A percentile compares a stretch with the other conserved stretches of the same genome.
These are phyloP conservation scores for Enteromius trimaculatus DNA, from an alignment of 2,797 vertebrate genomes.

Conservation along the genomic window DNA sequence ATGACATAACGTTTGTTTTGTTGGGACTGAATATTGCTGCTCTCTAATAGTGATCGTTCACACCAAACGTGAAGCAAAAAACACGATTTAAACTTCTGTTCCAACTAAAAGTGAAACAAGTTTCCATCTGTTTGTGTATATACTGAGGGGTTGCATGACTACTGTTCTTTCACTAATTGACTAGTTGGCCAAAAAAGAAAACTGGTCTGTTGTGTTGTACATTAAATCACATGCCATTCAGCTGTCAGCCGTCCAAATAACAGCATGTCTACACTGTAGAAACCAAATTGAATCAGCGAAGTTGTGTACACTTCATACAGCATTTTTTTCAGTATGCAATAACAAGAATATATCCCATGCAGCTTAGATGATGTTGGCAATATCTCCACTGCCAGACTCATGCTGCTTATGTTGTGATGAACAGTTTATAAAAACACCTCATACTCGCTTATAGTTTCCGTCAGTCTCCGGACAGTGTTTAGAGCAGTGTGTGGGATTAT, in stretches of 20 bases:
- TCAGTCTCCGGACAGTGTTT: neutral
- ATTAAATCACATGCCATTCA: neutral
- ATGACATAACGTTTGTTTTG: slow-evolving; percentile 59
- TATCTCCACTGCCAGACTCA: neutral
- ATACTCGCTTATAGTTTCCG: neutral
- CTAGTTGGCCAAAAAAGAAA: neutral
- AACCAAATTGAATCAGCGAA: slow-evolving; percentile 9
- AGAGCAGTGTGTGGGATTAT: neutral
- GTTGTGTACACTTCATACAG: neutral
- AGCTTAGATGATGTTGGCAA: neutral
- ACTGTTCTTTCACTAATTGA: neutral
- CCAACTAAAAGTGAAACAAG: neutral
- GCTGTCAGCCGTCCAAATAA: neutral
- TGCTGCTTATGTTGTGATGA: slow-evolving; percentile 20
- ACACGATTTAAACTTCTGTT: neutral
- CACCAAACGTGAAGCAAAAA: neutral
- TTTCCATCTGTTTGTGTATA: neutral
- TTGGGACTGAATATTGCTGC: slow-evolving; percentile 39
- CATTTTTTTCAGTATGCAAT: neutral
- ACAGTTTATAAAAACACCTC: neutral
- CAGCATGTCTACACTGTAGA: neutral
- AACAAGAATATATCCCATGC: neutral
- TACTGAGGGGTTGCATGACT: neutral
- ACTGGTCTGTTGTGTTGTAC: neutral
- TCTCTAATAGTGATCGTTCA: slow-evolving; percentile 4